Evolutionary conservation across 2,888 invertebrate species (phyloP), one percentile per base, ranked within the genome.

Genomic region (Agapetus fuscipes): DNA sequence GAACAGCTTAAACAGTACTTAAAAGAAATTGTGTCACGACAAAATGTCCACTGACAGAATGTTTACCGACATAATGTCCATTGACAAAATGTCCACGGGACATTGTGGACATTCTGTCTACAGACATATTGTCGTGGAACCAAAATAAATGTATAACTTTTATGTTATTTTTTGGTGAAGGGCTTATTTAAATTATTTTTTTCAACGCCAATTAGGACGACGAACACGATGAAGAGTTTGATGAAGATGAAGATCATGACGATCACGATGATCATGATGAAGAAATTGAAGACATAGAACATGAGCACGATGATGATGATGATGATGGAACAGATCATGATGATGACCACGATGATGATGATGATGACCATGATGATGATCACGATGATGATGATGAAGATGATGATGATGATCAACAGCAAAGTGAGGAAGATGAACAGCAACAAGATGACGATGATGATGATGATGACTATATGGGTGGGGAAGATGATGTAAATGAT

Each of bases 271-370:
- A 50, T 20, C 49, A 48, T 32, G 50, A 49, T 34, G 50, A 51
- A 37, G 50, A 46, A 24, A 44, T 46, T 25, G 49, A 49, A 14
- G 49, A 40, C 13, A 48, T 49, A 20, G 47, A 48, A 26, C 48
- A 52, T 11, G 48, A 49, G 13, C 37, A 47, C 31, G 45, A 49
- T 14, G 37, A 48, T 15, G 46, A 45, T 17, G 47, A 59, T 26
- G 53, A 60, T 24, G 52, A 62, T 15, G 55, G 59, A 10, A 59
- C 64, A 39, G 59, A 49, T 32, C 53, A 56, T 17, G 51, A 61
- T 20, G 55, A 59, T 10, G 60, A 66, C 43, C 60, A 61, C 36
- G 60, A 63, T 46, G 54, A 55, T 4, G 53, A 53, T 42, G 49
- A 51, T 11, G 56, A 60, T 44, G 52, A 56, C 26, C 52, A 37